Evolutionary conservation across 1,140 invertebrate genomes (phyloP).

Genomic region (Aphis craccivora): DNA sequence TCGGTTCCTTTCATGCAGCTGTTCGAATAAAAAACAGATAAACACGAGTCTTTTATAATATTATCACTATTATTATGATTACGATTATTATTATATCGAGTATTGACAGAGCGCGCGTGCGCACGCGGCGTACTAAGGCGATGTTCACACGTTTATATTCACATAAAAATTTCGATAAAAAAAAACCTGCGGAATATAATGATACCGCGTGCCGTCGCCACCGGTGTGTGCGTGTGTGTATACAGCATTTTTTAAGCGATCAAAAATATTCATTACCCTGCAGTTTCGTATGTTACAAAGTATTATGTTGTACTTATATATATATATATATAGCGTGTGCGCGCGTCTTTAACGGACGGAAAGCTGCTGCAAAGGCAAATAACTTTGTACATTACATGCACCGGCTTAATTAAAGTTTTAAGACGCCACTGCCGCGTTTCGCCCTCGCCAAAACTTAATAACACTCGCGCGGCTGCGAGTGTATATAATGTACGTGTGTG

Average conservation of each 20-base stretch:
- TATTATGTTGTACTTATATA: background rate
- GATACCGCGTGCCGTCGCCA: background rate
- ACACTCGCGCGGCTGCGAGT: background rate
- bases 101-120: background rate
- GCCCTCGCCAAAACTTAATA: conserved; percentile 15
- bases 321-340: background rate
- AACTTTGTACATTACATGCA: conserved; percentile 50
- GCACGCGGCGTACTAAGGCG: background rate
- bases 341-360: background rate
- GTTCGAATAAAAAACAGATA: conserved; percentile 43
- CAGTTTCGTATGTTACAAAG: background rate
- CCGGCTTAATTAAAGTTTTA: conserved; percentile 57
- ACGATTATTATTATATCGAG: background rate
- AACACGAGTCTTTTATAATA: background rate
- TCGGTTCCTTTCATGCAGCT: background rate
- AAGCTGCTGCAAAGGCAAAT: background rate
- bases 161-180: conserved; percentile 50
- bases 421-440: background rate
- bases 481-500: background rate
- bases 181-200: conserved; percentile 25
- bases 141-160: conserved; percentile 42
- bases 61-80: background rate
- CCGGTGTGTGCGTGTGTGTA: background rate
- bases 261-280: conserved; percentile 22
- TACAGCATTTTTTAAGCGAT: background rate